Evolutionary conservation across 2,797 vertebrate genomes (phyloP), one percentile per base, ranked within the genome.

Genomic region (Hyperoplus immaculatus): DNA sequence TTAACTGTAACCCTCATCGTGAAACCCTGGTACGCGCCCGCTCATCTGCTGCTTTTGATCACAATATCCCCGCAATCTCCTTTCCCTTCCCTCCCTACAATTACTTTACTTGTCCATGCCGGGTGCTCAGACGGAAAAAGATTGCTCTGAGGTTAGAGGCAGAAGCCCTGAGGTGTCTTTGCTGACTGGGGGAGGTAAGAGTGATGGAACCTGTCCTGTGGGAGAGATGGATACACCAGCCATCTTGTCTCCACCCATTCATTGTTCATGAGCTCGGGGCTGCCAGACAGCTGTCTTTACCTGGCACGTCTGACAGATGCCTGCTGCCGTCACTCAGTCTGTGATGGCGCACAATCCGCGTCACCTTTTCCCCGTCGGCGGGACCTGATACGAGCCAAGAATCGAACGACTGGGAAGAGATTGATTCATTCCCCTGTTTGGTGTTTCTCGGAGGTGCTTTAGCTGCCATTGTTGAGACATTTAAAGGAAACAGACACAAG

Each of bases 261-360:
- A 88, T 91, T 87, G 89, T 88, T 94, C 88, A 92, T 91, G 84
- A 90, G 83, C 71, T 16, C 29, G 5, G 65, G 55, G 82, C 72
- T 83, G 86, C 88, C 85, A 88, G 87, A 87, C 80, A 83, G 78
- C 89, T 93, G 91, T 90, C 92, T 90, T 90, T 93, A 91, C 72
- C 87, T 79, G 87, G 86, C 88, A 84, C 69, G 47, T 75, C 79
- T 93, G 91, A 93, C 91, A 81, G 91, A 94, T 91, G 80, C 81
- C 83, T 81, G 71, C 83, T 87, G 90, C 83, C 89, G 65, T 88
- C 81, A 85, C 81, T 68, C 81, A 85, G 83, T 70, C 66, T 56
- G 79, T 70, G 84, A 81, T 9, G 80, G 72, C 65, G 87, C 61
- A 61, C 56, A 69, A 80, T 77, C 82, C 79, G 78, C 73, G 51